Base-by-base conservation (phyloP, 2,888 invertebrate genomes). In the Hoplodrina ambigua region DNA sequence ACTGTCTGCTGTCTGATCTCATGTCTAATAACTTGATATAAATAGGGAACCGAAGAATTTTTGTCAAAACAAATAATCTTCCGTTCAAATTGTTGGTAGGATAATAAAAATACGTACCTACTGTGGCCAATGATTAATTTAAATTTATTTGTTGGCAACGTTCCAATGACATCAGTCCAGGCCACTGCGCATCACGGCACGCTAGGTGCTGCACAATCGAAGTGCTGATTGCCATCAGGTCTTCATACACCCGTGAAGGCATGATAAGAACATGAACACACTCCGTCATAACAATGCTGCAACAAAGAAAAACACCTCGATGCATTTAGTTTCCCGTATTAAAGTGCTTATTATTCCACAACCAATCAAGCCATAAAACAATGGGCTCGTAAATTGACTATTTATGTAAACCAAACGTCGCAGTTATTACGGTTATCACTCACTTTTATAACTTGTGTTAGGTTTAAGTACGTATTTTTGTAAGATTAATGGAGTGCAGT, bases 81-180 rank as follows among this genome's bases (percentile, higher is more conserved):
- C 37, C 11, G 2, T 59, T 19, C 0, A 58, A 59, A 71, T 49
- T 44, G 11, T 19, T 58, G 15, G 8, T n/a, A 50, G 25, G 19
- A 4, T 57, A 50, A 41, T 33, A 49, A 57, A 49, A 61, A 54
- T 7, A 20, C 19, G 11, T 41, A 54, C n/a, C n/a, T n/a, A n/a
- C 13, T 50, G 20, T 30, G 30, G 15, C 53, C 19, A 63, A 10
- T 52, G 25, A 11, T 53, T 69, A 49, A 71, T 64, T 64, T 49
- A 52, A 66, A 67, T 81, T 88, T 65, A 72, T 72, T 69, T 72
- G 75, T 81, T 85, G 83, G 84, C 84, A 75, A 58, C 69, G 66
- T 72, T 82, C 80, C 82, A 82, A 78, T 71, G 71, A 72, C 67
- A 80, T 72, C 67, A 70, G 62, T 57, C 54, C 71, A 62, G 70